These are phyloP conservation scores for Stegana nigrithorax DNA, from an alignment of 2,888 invertebrate genomes.

Conservation along the genomic window DNA sequence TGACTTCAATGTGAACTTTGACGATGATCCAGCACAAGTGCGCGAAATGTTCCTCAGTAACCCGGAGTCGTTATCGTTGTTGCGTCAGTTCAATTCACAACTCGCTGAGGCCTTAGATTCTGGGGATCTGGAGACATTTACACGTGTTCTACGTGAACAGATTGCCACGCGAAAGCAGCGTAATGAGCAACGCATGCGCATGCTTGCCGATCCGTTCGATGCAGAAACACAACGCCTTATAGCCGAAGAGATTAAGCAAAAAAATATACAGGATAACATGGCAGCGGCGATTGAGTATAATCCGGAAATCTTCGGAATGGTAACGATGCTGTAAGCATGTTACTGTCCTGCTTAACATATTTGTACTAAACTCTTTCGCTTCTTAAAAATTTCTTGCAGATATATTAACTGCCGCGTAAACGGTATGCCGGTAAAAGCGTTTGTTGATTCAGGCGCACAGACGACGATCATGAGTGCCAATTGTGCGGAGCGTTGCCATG, in stretches of 20 bases:
- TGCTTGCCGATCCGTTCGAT: slow-evolving; percentile 96
- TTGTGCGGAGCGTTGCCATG: slow-evolving; percentile 94
- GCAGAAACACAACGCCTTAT: slow-evolving; percentile 94
- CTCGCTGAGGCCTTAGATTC: slow-evolving; percentile 91
- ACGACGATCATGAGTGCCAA: slow-evolving; percentile 98
- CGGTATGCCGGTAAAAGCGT: slow-evolving; percentile 96
- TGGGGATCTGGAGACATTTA: slow-evolving; percentile 84
- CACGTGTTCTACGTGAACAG: slow-evolving; percentile 83
- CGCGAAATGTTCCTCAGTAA: slow-evolving; percentile 88
- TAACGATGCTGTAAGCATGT: slow-evolving; percentile 86
- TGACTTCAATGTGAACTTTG: slow-evolving; percentile 70
- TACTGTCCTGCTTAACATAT: background rate
- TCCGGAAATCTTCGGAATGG: slow-evolving; percentile 97
- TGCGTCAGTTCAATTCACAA: slow-evolving; percentile 93
- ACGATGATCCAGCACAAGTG: slow-evolving; percentile 87
- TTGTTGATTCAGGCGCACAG: slow-evolving; percentile 98
- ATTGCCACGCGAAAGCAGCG: slow-evolving; percentile 84
- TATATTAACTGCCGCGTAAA: slow-evolving; percentile 98
- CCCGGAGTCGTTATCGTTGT: slow-evolving; percentile 88
- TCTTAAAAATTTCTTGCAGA: slow-evolving; percentile 37
- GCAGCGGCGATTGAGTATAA: slow-evolving; percentile 98
- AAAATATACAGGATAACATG: slow-evolving; percentile 98
- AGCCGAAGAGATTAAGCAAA: slow-evolving; percentile 94
- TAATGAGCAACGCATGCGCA: slow-evolving; percentile 84
- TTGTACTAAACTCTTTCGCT: background rate